A percentile compares a stretch with the other conserved stretches of the same genome.
These are phyloP conservation scores for Thryonomys swinderianus DNA, from an alignment of 2,113 vertebrate genomes.

Conservation along the genomic window DNA sequence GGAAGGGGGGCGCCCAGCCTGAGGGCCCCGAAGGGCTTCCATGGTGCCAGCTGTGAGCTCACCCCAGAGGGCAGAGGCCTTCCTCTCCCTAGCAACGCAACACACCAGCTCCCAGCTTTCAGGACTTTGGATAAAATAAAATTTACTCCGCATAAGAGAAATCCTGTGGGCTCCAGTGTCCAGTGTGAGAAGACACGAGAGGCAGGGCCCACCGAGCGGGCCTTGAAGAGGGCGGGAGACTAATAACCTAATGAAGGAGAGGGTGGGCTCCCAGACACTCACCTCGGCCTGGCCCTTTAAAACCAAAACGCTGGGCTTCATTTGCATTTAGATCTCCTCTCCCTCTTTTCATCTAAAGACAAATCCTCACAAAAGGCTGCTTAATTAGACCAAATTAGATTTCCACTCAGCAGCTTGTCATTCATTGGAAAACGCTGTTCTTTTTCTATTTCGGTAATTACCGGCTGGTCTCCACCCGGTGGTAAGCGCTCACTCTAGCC, in stretches of 20 bases:
- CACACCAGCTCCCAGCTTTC: neutral
- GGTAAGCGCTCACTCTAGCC: constrained; percentile 74
- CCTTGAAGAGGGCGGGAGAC: neutral
- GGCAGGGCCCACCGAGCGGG: neutral
- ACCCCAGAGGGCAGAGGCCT: too few relatives aligned
- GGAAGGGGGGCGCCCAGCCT: rapidly evolving
- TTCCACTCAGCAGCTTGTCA: constrained; percentile 89
- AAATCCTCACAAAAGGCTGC: constrained; percentile 91
- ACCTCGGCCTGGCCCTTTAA: constrained; percentile 83
- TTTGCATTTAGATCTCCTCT: constrained; percentile 91
- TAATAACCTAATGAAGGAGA: neutral
- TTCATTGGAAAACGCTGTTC: constrained; percentile 89
- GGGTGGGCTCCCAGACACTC: neutral
- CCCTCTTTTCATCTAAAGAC: constrained; percentile 88
- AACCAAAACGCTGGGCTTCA: constrained; percentile 84
- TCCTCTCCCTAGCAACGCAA: neutral
- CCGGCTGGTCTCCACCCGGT: constrained; percentile 70
- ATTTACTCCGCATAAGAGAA: constrained; percentile 42
- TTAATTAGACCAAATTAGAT: constrained; percentile 93
- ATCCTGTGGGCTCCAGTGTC: neutral
- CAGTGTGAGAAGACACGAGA: neutral
- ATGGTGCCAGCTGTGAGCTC: too few relatives aligned
- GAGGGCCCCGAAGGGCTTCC: rapidly evolving
- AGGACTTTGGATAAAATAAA: constrained; percentile 31
- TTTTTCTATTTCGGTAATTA: constrained; percentile 88